Evolutionary conservation across 2,113 vertebrate species (phyloP).

Genomic region (Romanogobio albipinnatus): DNA sequence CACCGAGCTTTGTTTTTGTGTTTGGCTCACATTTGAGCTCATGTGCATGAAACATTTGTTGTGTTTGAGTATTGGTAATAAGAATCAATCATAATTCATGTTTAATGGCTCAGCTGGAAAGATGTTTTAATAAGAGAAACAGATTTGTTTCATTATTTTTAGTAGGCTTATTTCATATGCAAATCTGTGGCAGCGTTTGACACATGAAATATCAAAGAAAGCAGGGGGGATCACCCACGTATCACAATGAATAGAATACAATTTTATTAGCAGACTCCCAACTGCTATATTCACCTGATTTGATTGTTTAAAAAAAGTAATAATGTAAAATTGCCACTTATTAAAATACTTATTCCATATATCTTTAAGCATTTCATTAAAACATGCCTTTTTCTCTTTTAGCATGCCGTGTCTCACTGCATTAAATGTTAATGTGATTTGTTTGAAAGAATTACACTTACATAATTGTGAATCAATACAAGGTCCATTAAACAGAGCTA

Average conservation of each 20-base stretch:
- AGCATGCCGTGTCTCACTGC: neutral
- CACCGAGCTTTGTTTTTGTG: neutral
- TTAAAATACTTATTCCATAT: conserved; percentile 19
- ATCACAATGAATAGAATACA: neutral
- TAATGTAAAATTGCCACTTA: neutral
- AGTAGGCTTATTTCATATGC: neutral
- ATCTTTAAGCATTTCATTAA: neutral
- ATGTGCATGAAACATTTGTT: neutral
- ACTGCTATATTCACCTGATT: conserved; percentile 6
- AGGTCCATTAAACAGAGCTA: conserved; percentile 21
- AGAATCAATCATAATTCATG: neutral
- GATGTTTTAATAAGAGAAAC: neutral
- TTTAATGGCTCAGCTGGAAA: conserved; percentile 31
- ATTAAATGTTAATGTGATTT: conserved; percentile 41
- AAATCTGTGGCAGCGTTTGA: neutral
- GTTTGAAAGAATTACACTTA: conserved; percentile 24
- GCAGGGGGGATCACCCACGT: conserved; percentile 5
- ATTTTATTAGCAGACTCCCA: conserved; percentile 7
- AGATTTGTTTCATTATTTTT: conserved; percentile 26
- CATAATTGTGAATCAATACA: conserved; percentile 45
- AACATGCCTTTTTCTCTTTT: neutral
- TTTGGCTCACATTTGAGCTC: neutral
- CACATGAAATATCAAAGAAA: neutral
- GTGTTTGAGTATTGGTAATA: neutral
- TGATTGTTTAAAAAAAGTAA: conserved; percentile 16